Evolutionary conservation across 2,888 invertebrate species (phyloP), one percentile per base, ranked within the genome.

Genomic region (Drosophila paracracens): DNA sequence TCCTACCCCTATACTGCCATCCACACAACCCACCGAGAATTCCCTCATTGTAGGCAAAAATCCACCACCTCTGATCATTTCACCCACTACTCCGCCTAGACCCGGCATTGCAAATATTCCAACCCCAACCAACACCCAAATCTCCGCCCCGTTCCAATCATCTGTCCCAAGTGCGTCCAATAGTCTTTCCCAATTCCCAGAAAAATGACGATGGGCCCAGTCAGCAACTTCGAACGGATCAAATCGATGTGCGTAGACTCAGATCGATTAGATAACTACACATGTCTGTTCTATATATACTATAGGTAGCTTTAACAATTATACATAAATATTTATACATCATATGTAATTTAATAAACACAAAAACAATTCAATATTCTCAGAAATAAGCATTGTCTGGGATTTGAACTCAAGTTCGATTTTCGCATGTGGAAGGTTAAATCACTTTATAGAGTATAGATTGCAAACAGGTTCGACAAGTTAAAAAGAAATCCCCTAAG

Each of bases 181-280:
- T 21, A 21, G 21, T 21, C 21, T 21, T 21, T 21, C 21, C 21
- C 21, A 21, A 29, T 29, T 29, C 29, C 29, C 29, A 29, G 29
- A 1, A 29, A 29, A 29, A 16, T 21, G 21, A 21, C 21, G 21
- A 21, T 21, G 21, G 21, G 21, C 21, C 21, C 21, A 51, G 29
- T 33, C 60, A 62, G 43, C 64, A 69, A 27, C 25, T 29, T 29
- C 67, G 31, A 8, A 33, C 59, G 10, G 51, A 48, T 6, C 63
- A 52, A 46, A 79, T 88, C 40, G 88, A 88, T 64, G 63, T 81
- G 13, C 76, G 90, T 27, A 67, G 83, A 78, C 61, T 83, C 71
- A 2, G 38, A 11, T 18, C n/a, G 11, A 11, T 43, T 33, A 48
- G n/a, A 27, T 29, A 16, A 35, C 38, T 4, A n/a, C 11, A 4